phyloP scores from a whole-genome alignment of 2,113 vertebrate species.

The Hyaena hyaena region DNA sequence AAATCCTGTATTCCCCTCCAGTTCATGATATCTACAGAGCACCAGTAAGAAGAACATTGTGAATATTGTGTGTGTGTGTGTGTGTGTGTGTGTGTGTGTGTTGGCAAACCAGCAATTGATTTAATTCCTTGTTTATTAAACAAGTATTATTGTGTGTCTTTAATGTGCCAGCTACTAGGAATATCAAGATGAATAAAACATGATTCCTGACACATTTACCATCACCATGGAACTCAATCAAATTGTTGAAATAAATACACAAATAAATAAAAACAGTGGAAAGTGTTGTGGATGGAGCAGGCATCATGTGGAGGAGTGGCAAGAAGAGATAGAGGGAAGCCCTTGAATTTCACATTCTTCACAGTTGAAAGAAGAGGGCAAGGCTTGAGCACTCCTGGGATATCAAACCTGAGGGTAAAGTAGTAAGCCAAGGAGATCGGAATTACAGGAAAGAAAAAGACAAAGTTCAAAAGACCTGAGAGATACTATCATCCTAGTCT shows the following conservation, averaged over 20 bases:
- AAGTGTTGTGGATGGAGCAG: not conserved
- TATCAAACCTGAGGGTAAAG: not conserved
- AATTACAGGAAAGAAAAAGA: not conserved
- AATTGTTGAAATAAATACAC: not conserved
- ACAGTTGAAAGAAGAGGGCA: not conserved
- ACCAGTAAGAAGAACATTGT: not conserved
- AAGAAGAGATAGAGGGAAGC: not conserved
- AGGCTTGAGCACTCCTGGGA: not conserved
- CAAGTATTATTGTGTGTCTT: not conserved
- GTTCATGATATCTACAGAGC: not conserved
- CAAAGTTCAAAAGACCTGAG: not conserved
- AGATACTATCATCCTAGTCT: not conserved
- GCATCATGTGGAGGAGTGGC: not conserved
- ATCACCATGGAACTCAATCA: not conserved
- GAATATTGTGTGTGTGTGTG: not conserved
- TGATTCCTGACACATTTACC: not conserved
- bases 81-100: not conserved
- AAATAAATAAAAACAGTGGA: not conserved
- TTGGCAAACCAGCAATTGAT: not conserved
- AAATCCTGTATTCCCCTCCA: not conserved
- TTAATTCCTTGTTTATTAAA: not conserved
- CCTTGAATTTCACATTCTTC: not conserved
- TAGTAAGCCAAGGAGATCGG: not conserved
- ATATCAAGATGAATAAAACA: not conserved
- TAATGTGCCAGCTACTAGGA: not conserved